Evolutionary conservation across 2,113 vertebrate genomes (phyloP).

Genomic region (Percopsis transmontana): DNA sequence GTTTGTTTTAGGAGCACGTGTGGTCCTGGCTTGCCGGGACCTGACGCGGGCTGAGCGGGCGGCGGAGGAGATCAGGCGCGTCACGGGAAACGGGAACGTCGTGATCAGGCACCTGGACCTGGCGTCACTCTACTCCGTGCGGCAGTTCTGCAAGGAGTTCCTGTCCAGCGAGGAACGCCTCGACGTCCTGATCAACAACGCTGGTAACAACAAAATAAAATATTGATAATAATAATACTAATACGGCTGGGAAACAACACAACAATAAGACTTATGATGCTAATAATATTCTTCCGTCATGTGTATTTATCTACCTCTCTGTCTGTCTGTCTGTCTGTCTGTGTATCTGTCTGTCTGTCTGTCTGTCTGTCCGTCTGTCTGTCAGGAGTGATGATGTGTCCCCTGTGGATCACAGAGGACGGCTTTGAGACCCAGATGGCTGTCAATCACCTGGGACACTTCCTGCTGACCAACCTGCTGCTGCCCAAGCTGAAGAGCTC

Average conservation of each 20-base stretch:
- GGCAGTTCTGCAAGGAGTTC: constrained; percentile 71
- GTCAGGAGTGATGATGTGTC: constrained; percentile 81
- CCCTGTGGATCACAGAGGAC: constrained; percentile 75
- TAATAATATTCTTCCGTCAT: background rate
- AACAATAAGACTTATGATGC: background rate
- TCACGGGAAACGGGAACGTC: constrained; percentile 75
- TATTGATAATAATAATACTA: background rate
- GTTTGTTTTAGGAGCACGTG: constrained; percentile 58
- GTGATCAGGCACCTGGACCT: constrained; percentile 74
- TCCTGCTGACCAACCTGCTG: constrained; percentile 76
- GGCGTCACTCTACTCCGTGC: constrained; percentile 65
- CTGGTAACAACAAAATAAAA: constrained; percentile 61
- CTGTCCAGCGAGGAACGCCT: constrained; percentile 70
- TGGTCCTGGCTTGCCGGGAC: constrained; percentile 79
- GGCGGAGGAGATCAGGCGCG: constrained; percentile 55
- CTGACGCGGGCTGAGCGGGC: constrained; percentile 64
- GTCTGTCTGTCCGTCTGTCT: constrained; percentile 6
- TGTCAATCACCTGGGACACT: constrained; percentile 80
- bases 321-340: background rate
- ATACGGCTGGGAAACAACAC: background rate
- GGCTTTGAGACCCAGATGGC: constrained; percentile 78
- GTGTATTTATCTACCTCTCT: background rate
- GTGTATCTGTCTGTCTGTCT: background rate
- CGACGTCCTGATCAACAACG: constrained; percentile 79
- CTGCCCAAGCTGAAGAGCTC: constrained; percentile 71